These are phyloP conservation scores for Mimachlamys varia DNA, from an alignment of 2,888 invertebrate genomes.

Conservation along the genomic window DNA sequence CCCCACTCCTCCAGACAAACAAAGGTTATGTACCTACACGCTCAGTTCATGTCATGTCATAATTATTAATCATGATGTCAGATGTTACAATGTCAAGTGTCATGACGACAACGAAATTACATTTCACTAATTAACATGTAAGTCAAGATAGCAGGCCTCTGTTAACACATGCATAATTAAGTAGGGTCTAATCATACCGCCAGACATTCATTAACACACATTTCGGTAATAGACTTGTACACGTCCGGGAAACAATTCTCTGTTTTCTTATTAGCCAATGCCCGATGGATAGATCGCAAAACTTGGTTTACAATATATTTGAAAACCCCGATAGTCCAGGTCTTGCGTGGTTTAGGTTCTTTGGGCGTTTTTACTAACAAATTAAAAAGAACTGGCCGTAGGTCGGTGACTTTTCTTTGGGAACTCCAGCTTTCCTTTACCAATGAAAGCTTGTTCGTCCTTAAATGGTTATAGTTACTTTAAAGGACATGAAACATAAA, in stretches of 20 bases:
- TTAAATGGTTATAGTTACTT: too few species aligned
- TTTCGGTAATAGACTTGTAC: background rate
- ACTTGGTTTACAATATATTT: too few species aligned
- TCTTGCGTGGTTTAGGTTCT: too few species aligned
- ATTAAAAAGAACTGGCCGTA: too few species aligned
- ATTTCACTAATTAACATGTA: slow-evolving; percentile 33
- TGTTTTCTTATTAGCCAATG: background rate
- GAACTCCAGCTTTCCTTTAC: too few species aligned
- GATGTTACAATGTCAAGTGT: background rate
- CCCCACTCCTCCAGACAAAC: background rate
- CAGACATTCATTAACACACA: background rate
- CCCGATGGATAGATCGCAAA: too few species aligned
- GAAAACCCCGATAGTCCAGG: too few species aligned
- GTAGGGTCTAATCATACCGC: background rate
- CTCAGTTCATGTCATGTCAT: background rate
- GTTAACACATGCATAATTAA: slow-evolving; percentile 13
- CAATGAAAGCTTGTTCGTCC: too few species aligned
- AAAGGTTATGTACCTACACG: background rate
- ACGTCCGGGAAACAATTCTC: background rate
- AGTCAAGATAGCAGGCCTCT: slow-evolving; percentile 18
- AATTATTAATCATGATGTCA: slow-evolving; percentile 16
- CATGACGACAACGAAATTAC: slow-evolving; percentile 22
- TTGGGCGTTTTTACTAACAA: too few species aligned
- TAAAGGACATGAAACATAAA: too few species aligned
- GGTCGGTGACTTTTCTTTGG: too few species aligned